Conservation (phyloP, 2,888 invertebrate genomes). For the Ernsta delagoae region DNA sequence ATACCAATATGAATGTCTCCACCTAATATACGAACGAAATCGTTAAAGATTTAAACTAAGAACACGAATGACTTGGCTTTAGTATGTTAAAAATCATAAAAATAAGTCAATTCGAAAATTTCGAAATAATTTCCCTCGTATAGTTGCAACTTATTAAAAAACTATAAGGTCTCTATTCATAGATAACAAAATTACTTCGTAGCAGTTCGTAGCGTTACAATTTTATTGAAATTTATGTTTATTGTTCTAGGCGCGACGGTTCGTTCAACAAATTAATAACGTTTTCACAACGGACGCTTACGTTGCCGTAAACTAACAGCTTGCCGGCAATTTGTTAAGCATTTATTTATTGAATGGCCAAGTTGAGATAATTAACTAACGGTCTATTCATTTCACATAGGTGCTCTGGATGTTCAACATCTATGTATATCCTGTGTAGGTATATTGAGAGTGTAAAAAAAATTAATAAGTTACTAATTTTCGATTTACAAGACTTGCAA, state of each 20-base stretch:
- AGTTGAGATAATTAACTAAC: background rate
- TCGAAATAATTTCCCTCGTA: background rate
- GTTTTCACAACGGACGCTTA: slow-evolving; percentile 40
- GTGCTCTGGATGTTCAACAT: too few relatives aligned
- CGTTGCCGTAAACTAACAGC: slow-evolving; percentile 6
- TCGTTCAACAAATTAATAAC: slow-evolving; percentile 55
- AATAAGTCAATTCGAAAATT: slow-evolving; percentile 45
- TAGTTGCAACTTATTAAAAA: background rate
- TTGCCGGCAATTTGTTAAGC: slow-evolving; percentile 9
- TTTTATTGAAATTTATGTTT: too few relatives aligned
- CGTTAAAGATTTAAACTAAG: background rate
- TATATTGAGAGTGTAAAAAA: too few relatives aligned
- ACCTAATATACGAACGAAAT: too few relatives aligned
- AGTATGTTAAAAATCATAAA: too few relatives aligned
- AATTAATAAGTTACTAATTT: too few relatives aligned
- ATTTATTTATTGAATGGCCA: slow-evolving; percentile 12
- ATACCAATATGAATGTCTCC: too few relatives aligned
- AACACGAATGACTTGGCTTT: too few relatives aligned
- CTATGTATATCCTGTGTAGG: too few relatives aligned
- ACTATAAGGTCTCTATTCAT: too few relatives aligned
- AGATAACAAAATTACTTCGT: background rate
- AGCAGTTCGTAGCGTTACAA: too few relatives aligned
- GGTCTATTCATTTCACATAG: background rate
- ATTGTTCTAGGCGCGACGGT: slow-evolving; percentile 32
- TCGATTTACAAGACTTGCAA: too few relatives aligned